phyloP scores from a whole-genome alignment of 2,797 vertebrate genomes.

The Fistularia tabacaria region DNA sequence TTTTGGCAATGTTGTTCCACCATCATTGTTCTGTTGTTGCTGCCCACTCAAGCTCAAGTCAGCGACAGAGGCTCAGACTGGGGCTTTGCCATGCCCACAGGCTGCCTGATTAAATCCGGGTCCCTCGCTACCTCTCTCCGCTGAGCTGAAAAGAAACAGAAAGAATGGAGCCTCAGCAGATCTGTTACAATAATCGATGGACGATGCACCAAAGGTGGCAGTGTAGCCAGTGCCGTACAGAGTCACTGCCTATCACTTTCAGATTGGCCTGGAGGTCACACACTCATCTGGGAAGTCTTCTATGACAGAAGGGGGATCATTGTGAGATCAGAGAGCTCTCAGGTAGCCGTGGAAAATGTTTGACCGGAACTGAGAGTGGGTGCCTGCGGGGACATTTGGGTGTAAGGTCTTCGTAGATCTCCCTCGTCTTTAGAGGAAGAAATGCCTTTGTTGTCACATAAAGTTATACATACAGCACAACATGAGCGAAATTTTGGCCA shows the following conservation, averaged over 20 bases:
- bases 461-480: too few species aligned
- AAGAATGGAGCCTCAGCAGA: constrained; percentile 90
- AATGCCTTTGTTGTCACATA: too few species aligned
- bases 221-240: constrained; percentile 87
- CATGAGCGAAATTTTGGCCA: too few species aligned
- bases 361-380: constrained; percentile 10
- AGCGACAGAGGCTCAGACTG: constrained; percentile 56
- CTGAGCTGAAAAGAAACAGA: constrained; percentile 89
- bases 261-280: constrained; percentile 72
- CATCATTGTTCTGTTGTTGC: constrained; percentile 44
- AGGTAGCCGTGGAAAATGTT: constrained; percentile 35
- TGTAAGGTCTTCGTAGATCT: too few species aligned
- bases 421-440: too few species aligned
- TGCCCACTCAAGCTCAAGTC: constrained; percentile 40
- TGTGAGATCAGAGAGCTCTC: constrained; percentile 25
- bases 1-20: constrained; percentile 50
- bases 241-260: constrained; percentile 80
- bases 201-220: constrained; percentile 82
- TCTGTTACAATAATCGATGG: constrained; percentile 97
- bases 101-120: constrained; percentile 91
- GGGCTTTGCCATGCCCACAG: constrained; percentile 51
- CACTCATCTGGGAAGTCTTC: constrained; percentile 73
- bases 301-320: constrained; percentile 51
- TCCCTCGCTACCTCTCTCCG: constrained; percentile 91
- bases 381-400: too few species aligned